Evolutionary conservation across 2,113 vertebrate species (phyloP), one percentile per base, ranked within the genome.

Genomic region (Oncorhynchus nerka): DNA sequence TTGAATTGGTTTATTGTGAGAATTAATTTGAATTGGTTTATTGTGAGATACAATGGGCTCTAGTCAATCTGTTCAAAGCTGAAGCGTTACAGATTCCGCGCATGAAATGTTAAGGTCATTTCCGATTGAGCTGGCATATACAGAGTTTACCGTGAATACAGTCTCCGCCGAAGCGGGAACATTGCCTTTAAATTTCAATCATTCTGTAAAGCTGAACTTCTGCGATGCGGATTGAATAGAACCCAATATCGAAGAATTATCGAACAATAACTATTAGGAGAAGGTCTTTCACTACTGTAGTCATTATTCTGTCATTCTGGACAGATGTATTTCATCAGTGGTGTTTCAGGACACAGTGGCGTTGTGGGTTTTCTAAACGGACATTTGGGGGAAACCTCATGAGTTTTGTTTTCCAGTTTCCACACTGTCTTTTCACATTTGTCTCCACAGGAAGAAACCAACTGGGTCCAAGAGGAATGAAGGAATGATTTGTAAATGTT

Each of bases 401-500:
- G 68, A 45, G 68, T 49, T 11, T 48, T 70, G 3, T 22, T 49
- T 70, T 70, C 45, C 68, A 70, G 20, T 49, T 70, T 70, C 68
- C 68, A 70, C 22, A 13, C n/a, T 70, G 68, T 22, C n/a, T 22
- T 30, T 70, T 26, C 4, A 69, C 9, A 69, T 9, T 12, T 9
- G 39, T 45, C 68, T 45, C 19, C 13, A 12, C 68, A 69, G 30
- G 32, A 69, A n/a, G 34, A n/a, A 69, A 69, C 68, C 34, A 69
- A 22, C 45, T 26, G 13, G 34, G 68, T 45, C 68, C 34, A 45
- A 16, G 68, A 24, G 68, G 15, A 55, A 5, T 55, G 5, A 55
- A 24, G 68, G 59, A 62, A 70, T n/a, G 20, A 24, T 49, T n/a
- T 24, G 9, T 49, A 70, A 70, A 20, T 70, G 68, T 70, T 70